These are phyloP conservation scores for Dasypogon diadema DNA, from an alignment of 2,888 invertebrate species.

Conservation along the genomic window DNA sequence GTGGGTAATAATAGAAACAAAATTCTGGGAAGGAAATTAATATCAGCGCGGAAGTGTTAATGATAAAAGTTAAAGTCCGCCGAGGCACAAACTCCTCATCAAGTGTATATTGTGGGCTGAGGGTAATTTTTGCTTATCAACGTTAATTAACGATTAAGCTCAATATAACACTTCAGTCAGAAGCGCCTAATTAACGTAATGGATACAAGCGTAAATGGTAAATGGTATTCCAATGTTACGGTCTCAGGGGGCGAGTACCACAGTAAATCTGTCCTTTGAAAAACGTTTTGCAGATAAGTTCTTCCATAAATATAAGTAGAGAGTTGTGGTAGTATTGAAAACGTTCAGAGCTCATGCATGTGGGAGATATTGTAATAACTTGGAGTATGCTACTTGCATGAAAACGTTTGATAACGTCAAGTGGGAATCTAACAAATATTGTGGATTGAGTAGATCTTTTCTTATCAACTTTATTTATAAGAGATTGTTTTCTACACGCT, in stretches of 20 bases:
- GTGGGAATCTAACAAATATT: too few species aligned
- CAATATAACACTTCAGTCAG: slow-evolving; percentile 5
- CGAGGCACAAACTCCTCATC: neutral
- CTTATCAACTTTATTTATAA: too few species aligned
- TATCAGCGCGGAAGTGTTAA: slow-evolving; percentile 4
- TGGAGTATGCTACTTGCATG: too few species aligned
- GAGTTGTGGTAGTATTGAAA: too few species aligned
- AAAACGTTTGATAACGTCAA: too few species aligned
- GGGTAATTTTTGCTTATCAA: slow-evolving; percentile 44
- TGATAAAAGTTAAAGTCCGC: slow-evolving; percentile 18
- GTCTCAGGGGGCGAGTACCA: neutral
- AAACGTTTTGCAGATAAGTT: neutral
- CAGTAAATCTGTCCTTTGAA: neutral
- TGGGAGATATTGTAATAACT: too few species aligned
- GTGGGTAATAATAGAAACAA: slow-evolving; percentile 23
- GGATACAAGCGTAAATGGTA: neutral
- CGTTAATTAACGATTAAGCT: slow-evolving; percentile 38
- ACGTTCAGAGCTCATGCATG: too few species aligned
- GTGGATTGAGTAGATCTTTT: too few species aligned
- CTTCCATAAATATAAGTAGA: too few species aligned
- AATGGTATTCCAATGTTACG: slow-evolving; percentile 33
- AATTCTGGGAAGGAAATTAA: slow-evolving; percentile 11
- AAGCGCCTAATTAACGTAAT: slow-evolving; percentile 35
- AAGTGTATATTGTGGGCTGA: slow-evolving; percentile 12
- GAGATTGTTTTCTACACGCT: too few species aligned